Conservation (phyloP, 2,113 vertebrate species). For the Cathartes aura region DNA sequence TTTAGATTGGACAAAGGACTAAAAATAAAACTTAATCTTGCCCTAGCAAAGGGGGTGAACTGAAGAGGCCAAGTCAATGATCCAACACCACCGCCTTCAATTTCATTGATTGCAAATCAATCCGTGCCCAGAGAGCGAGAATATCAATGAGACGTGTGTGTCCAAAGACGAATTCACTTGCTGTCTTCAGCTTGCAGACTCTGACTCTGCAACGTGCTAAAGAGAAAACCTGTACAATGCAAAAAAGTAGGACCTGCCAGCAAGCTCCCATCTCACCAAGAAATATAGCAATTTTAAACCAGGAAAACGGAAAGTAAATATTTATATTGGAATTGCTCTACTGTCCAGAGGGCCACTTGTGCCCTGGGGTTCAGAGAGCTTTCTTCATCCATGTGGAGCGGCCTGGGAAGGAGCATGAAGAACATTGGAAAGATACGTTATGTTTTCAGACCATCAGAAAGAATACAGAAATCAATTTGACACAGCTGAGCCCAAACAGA, state of each 20-base stretch:
- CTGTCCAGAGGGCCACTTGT: background rate
- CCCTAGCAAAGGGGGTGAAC: background rate
- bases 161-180: background rate
- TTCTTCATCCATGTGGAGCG: accelerated
- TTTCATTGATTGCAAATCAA: background rate
- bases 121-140: accelerated
- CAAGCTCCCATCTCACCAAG: background rate
- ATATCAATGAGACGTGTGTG: accelerated
- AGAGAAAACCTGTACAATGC: background rate
- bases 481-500: background rate
- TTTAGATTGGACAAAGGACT: background rate
- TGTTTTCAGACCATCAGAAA: background rate
- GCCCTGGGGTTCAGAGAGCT: background rate
- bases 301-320: background rate
- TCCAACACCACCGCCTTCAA: background rate
- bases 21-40: background rate
- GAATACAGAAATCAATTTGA: background rate
- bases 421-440: accelerated
- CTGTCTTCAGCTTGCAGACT: accelerated
- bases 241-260: background rate
- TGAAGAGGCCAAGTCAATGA: background rate
- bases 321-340: accelerated
- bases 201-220: background rate
- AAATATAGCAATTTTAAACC: background rate
- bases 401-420: background rate